Base-by-base conservation (phyloP, 2,797 vertebrate species). In the Sphenodon punctatus region DNA sequence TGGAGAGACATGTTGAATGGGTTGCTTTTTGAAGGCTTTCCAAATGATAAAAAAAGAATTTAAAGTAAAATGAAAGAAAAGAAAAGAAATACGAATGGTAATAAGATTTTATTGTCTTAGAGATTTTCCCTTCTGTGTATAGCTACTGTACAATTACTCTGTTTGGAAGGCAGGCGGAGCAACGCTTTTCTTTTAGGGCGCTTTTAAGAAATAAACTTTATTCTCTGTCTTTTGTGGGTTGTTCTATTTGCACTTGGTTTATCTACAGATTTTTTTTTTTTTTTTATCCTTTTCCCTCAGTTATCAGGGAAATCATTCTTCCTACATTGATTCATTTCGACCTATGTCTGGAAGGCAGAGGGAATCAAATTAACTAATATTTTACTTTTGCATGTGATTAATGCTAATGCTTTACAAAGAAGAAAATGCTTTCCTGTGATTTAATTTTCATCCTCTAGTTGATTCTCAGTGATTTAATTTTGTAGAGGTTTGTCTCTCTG, bases 311-410 rank as follows among this genome's bases (percentile, higher is more conserved):
- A 92, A 89, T 88, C 67, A 25, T 55, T 92, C 84, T 84, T 88
- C 80, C 43, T 93, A 88, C 86, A 81, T 93, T 94, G 94, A 93
- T 92, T 92, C 78, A 84, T 93, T 93, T 93, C 0, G 14, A 83
- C 83, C 71, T 39, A 86, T 87, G 87, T 92, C 92, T 93, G 90
- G 77, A 91, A 89, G 78, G 91, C 91, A 92, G 30, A 69, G 82
- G 78, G 89, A 93, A 94, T 94, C 83, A 89, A 89, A 94, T 94
- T 92, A 93, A 92, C 82, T 87, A 89, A 92, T 93, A 93, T 92
- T 94, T 93, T 92, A 93, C 80, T 94, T 94, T 94, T 94, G 93
- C 92, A 93, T 92, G 83, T 89, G 90, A 94, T 94, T 94, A 94
- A 93, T 94, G 84, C 81, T 92, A 87, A 92, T 92, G 84, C 91